Evolutionary conservation across 2,797 vertebrate genomes (phyloP), one percentile per base, ranked within the genome.

Genomic region (Eutrigla gurnardus): DNA sequence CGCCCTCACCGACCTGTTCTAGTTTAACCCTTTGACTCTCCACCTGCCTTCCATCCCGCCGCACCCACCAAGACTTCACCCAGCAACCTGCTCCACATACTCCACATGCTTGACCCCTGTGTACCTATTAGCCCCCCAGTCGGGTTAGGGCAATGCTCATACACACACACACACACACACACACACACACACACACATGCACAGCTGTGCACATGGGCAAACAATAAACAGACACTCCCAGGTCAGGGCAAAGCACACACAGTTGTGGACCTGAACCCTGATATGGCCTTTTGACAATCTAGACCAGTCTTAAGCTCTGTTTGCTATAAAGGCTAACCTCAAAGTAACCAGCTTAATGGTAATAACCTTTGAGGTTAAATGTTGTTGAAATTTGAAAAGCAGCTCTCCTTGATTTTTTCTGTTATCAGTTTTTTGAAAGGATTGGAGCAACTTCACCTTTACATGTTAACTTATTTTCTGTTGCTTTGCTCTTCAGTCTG

Each of bases 21-120:
- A 71, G 75, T 87, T 89, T 86, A 88, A 90, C 89, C 88, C 83
- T 81, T 77, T 84, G 87, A 86, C 90, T 82, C 60, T 46, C 77
- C 90, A 89, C 90, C 88, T 90, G 87, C 86, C 82, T 77, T 50
- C 79, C 7, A 7, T 25, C 54, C 74, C 47, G 45, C 69, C 59
- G 3, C 83, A 52, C 83, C 83, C 78, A 63, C 65, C n/a, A 0
- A 62, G 46, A 62, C 75, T 73, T 68, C 60, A 79, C 54, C 33
- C 79, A 81, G 32, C 85, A 86, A 85, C 87, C 88, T 88, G 87
- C 79, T 74, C 39, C 71, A 58, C 76, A 90, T 86, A 81, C 83
- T 88, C 86, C 87, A 42, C 90, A 86, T 86, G 43, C 71, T 80
- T 89, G 90, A 92, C 87, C 83, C 60, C 37, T 54, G 75, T 82